Evolutionary conservation across 2,888 invertebrate species (phyloP), one percentile per base, ranked within the genome.

Genomic region (Amphipyra tragopoginis): DNA sequence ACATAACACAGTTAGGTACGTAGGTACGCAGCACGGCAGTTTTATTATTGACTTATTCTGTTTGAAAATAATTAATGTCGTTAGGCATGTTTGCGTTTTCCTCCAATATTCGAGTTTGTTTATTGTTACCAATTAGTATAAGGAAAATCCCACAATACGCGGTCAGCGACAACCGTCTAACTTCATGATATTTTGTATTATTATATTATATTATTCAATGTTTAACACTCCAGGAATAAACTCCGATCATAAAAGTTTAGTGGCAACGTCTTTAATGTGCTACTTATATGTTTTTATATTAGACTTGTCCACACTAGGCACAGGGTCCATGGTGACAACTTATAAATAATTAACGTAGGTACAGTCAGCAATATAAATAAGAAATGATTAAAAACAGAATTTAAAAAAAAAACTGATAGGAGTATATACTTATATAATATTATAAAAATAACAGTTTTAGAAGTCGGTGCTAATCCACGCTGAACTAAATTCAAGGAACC

Each of bases 31-130:
- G 40, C 42, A 38, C 45, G 33, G 38, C 63, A 64, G 64, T 68
- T 75, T 67, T 75, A 65, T 72, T 75, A 75, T 75, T 75, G 67
- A 75, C 64, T 75, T 61, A 73, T 65, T 72, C 52, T 70, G 70
- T 73, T 73, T 69, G 63, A 73, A 75, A 73, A 73, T 80, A 76
- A 78, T 77, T 80, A 81, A 77, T 72, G 64, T 69, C 53, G 63
- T 63, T 78, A 67, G 77, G 73, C 60, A 73, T 79, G 69, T 76
- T 78, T 72, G 69, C 71, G 56, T 86, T 86, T 86, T 86, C 86
- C 84, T 81, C 70, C 61, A 77, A 73, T 74, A 66, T 66, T 73
- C 48, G 58, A 72, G 68, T 79, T 77, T 82, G 76, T 85, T 84
- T 83, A 80, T 80, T 74, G 72, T 77, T 63, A 75, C 78, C 72